Percentiles rank a stretch among this genome's conserved stretches.
These are phyloP conservation scores for Tetragonula carbonaria DNA, from an alignment of 2,888 invertebrate species.

Conservation along the genomic window DNA sequence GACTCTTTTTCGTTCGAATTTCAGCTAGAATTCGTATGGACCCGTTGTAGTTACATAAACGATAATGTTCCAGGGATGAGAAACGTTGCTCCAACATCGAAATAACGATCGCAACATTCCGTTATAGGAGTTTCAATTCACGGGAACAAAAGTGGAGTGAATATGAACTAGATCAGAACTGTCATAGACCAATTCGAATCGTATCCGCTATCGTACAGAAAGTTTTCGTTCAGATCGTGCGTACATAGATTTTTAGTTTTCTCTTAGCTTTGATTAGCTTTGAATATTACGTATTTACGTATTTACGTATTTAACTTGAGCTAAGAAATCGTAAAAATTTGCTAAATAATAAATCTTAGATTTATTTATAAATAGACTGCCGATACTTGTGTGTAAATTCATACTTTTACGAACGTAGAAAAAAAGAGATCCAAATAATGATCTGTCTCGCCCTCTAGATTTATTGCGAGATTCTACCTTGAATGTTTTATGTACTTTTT, in stretches of 20 bases:
- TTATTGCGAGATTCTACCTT: too few relatives aligned
- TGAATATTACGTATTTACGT: background rate
- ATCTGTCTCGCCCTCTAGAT: background rate
- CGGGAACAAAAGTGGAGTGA: slow-evolving; percentile 24
- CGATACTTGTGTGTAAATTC: background rate
- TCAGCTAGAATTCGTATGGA: background rate
- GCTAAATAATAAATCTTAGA: background rate
- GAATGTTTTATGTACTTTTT: too few relatives aligned
- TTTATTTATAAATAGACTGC: background rate
- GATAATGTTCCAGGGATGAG: background rate
- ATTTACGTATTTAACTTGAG: background rate
- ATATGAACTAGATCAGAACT: slow-evolving; percentile 38
- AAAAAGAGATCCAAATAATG: background rate
- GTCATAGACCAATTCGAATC: slow-evolving; percentile 28
- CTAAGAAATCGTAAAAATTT: background rate
- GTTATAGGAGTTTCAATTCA: background rate
- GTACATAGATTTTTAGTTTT: too few relatives aligned
- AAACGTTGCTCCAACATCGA: slow-evolving; percentile 14
- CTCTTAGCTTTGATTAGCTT: too few relatives aligned
- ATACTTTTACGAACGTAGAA: background rate
- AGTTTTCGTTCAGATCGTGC: slow-evolving; percentile 14
- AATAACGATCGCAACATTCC: slow-evolving; percentile 37
- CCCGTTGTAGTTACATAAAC: background rate
- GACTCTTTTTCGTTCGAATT: background rate
- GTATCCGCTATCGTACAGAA: slow-evolving; percentile 21